Base-by-base conservation (phyloP, 2,888 invertebrate genomes). In the Nomada lathburiana region DNA sequence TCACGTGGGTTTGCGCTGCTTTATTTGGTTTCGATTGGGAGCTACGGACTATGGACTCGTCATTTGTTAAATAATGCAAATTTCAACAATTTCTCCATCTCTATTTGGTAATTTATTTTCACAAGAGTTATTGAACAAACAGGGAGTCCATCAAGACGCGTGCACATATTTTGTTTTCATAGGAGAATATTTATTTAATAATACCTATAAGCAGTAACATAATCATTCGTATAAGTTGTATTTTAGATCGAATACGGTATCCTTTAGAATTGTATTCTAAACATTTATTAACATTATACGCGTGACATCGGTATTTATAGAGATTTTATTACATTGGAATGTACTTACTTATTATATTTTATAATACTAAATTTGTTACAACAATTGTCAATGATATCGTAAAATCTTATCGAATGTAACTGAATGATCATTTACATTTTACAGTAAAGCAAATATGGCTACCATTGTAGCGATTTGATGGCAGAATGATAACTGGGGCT, bases 401-500 rank as follows among this genome's bases (percentile, higher is more conserved):
- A 42, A 59, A 60, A 62, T 67, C 20, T 62, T 72, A 29, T 26
- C 9, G 44, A 16, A 20, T 16, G 2, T 57, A 5, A 10, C 26
- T 11, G 16, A 53, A 53, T 5, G 29, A 68, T 11, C 0, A 2
- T 20, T 13, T 26, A 36, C 20, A 2, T 16, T 26, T 26, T 55
- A 1, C n/a, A 42, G 42, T 1, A 29, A 3, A 11, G 5, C 23
- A 23, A 18, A n/a, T 52, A 20, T 16, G 29, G 55, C 77, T 87
- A 93, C 93, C 93, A 93, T 4, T 92, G 90, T 3, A 93, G 77
- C 2, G 89, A 85, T 47, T 84, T 87, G 9, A 86, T 84, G 1
- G 94, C 92, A 9, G 93, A 93, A 10, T 91, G 88, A 87, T 94
- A 95, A 2, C 93, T 92, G 20, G 95, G 95, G 90, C 97, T 98